Evolutionary conservation across 2,797 vertebrate species (phyloP).

Genomic region (Cynodonichthys magdalenae): DNA sequence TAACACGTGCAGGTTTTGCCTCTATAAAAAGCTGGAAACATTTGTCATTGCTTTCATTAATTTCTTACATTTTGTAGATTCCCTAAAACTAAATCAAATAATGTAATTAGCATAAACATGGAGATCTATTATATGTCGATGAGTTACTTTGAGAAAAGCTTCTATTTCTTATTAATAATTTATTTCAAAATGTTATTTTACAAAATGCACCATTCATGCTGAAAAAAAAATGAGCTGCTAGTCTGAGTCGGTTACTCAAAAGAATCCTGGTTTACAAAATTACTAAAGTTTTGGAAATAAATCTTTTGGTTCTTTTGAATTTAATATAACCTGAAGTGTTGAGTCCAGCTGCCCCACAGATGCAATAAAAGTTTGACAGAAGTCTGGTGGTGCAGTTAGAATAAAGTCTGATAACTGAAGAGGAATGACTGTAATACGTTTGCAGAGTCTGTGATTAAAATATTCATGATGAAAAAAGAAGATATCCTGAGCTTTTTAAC

Average conservation of each 20-base stretch:
- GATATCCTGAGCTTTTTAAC: conserved; percentile 31
- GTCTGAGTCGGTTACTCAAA: neutral
- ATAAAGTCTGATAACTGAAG: conserved; percentile 25
- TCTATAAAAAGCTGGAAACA: too few relatives aligned
- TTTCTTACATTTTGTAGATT: too few relatives aligned
- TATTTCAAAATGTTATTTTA: neutral
- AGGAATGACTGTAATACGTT: conserved; percentile 31
- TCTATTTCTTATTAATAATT: neutral
- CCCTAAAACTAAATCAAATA: too few relatives aligned
- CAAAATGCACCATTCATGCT: neutral
- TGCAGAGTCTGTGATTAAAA: conserved; percentile 22
- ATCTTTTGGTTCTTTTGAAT: conserved; percentile 19
- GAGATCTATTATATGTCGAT: neutral
- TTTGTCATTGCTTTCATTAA: too few relatives aligned
- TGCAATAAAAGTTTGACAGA: conserved; percentile 27
- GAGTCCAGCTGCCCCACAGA: conserved; percentile 24
- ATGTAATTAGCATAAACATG: too few relatives aligned
- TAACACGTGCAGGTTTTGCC: too few relatives aligned
- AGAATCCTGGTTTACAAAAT: conserved; percentile 17
- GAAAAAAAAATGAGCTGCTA: neutral
- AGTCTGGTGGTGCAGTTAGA: conserved; percentile 17
- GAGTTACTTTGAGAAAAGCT: neutral
- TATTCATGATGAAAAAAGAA: conserved; percentile 42
- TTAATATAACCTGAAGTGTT: conserved; percentile 13
- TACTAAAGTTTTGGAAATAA: conserved; percentile 10